phyloP scores from a whole-genome alignment of 2,888 invertebrate species.

The Neria commutata region DNA sequence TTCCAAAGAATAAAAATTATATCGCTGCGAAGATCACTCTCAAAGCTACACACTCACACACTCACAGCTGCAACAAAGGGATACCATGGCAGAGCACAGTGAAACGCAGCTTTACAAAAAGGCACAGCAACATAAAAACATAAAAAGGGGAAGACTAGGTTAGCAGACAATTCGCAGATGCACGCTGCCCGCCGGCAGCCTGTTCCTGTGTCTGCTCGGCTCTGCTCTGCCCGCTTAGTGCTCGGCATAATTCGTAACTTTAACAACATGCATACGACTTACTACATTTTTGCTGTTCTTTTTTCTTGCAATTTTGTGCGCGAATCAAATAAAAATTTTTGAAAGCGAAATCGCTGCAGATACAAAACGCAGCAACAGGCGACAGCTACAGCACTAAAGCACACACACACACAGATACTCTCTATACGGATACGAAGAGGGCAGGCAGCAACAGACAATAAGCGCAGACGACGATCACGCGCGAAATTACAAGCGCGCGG shows the following conservation, averaged over 20 bases:
- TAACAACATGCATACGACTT: neutral
- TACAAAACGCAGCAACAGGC: constrained; percentile 31
- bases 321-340: constrained; percentile 28
- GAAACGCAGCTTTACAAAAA: constrained; percentile 9
- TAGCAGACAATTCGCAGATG: constrained; percentile 40
- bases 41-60: neutral
- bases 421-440: neutral
- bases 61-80: neutral
- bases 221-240: too few relatives aligned
- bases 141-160: constrained; percentile 46
- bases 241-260: neutral
- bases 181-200: neutral
- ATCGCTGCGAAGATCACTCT: constrained; percentile 36
- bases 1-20: constrained; percentile 49
- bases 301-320: neutral
- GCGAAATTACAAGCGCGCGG: constrained; percentile 1
- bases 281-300: neutral
- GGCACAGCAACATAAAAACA: constrained; percentile 22
- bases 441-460: constrained; percentile 17
- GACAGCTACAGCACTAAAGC: constrained; percentile 14
- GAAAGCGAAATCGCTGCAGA: constrained; percentile 47
- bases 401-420: neutral
- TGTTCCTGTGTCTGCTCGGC: too few relatives aligned
- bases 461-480: constrained; percentile 14
- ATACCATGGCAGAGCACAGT: neutral